These are phyloP conservation scores for Quiscalus mexicanus DNA, from an alignment of 2,113 vertebrate genomes.

Conservation along the genomic window DNA sequence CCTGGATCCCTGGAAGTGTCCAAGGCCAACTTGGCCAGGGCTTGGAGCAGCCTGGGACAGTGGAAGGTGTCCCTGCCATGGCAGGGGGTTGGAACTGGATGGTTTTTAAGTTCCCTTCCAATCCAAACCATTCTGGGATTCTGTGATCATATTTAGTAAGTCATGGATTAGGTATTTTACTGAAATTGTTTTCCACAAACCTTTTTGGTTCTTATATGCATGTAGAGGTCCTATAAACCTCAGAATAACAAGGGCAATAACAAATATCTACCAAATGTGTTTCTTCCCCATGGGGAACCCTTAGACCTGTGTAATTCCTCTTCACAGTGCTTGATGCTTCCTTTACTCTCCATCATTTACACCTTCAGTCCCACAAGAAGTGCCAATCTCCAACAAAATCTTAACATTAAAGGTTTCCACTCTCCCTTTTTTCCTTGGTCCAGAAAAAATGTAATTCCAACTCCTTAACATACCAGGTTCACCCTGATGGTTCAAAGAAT, in stretches of 20 bases:
- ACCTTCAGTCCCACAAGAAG: neutral
- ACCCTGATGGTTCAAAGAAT: neutral
- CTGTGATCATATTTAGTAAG: neutral
- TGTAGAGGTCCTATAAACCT: neutral
- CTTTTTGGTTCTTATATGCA: neutral
- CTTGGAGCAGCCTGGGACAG: neutral
- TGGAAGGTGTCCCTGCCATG: neutral
- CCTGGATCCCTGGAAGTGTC: neutral
- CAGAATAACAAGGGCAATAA: neutral
- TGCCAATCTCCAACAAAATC: neutral
- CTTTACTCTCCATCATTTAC: neutral
- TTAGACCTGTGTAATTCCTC: neutral
- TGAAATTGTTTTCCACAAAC: neutral
- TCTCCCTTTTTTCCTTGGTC: neutral
- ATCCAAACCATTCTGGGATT: neutral
- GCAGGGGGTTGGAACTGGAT: neutral
- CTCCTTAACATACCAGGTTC: neutral
- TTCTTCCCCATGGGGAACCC: neutral
- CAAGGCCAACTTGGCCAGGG: accelerated
- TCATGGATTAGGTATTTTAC: neutral
- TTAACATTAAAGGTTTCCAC: neutral
- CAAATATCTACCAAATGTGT: neutral
- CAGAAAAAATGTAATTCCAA: neutral
- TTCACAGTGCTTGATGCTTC: neutral
- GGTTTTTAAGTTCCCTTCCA: neutral